These are phyloP conservation scores for Pangasianodon gigas DNA, from an alignment of 2,113 vertebrate species.

Conservation along the genomic window DNA sequence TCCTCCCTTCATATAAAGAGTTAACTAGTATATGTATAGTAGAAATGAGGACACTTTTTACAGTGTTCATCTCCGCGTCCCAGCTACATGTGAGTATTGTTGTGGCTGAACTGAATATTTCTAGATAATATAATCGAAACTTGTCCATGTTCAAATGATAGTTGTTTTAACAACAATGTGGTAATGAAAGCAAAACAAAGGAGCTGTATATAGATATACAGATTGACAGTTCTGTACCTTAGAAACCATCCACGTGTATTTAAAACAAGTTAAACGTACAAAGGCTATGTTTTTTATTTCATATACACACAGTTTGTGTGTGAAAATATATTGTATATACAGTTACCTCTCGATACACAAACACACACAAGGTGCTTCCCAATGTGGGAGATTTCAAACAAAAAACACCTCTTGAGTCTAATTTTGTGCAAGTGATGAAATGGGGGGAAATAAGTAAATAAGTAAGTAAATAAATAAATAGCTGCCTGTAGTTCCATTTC, in stretches of 20 bases:
- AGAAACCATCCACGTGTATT: background rate
- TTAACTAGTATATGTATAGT: background rate
- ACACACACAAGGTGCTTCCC: background rate
- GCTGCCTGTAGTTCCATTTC: background rate
- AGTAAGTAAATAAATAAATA: background rate
- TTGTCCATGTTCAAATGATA: background rate
- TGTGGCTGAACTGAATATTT: background rate
- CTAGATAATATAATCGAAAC: background rate
- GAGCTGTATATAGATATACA: background rate
- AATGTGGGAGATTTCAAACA: background rate
- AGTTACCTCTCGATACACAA: background rate
- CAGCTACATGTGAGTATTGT: background rate
- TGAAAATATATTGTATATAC: background rate
- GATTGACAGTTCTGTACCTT: background rate
- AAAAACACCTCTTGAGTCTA: background rate
- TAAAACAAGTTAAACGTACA: background rate
- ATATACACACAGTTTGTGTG: background rate
- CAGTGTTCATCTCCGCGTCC: background rate
- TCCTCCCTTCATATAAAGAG: background rate
- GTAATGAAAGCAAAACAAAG: background rate
- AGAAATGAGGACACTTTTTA: background rate
- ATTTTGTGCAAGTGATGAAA: background rate
- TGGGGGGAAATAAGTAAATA: background rate
- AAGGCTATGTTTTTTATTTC: background rate
- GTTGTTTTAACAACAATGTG: background rate